Evolutionary conservation across 2,888 invertebrate genomes (phyloP), one percentile per base, ranked within the genome.

Genomic region (Nomada fabriciana): DNA sequence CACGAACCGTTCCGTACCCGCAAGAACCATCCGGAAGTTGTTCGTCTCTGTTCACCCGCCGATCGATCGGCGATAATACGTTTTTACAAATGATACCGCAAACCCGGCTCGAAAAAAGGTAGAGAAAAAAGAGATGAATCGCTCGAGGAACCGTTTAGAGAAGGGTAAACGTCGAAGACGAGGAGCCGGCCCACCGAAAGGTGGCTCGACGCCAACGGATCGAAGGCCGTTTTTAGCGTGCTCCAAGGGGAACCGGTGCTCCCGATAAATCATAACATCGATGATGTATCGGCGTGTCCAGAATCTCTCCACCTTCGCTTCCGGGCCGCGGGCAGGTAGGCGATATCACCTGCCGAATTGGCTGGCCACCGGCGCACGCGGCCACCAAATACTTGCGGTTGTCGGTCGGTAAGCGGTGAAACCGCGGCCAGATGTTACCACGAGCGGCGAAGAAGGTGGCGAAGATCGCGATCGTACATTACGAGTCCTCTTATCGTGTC

Each of bases 341-440:
- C 43, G 81, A 85, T 83, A 84, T 83, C 88, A 88, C 88, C 88
- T 88, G 88, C 89, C 88, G 82, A 88, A 82, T 84, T 64, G 82
- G 67, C 63, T 68, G 83, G 67, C 80, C 67, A 80, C 76, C 76
- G 85, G 82, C 80, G 76, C 80, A 83, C 83, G 88, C 72, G 52
- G 70, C 78, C 80, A 79, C 55, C 72, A 75, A 86, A 88, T 86
- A 84, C 83, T 86, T 89, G 89, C 84, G 91, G 89, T 91, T 86
- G 90, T 88, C 87, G 89, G 86, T 89, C 89, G 90, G 88, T 92
- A 93, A 93, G 91, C 89, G 90, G 86, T 88, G 89, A 92, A 93
- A 92, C 93, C 93, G 87, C 92, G 91, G 89, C 93, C 93, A 93
- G 93, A 93, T 93, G 93, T 92, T 88, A 20, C 43, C 47, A 15